Percentiles rank a stretch among this genome's conserved stretches.
Conservation (phyloP, 2,888 invertebrate genomes). For the Enchytraeus crypticus region DNA sequence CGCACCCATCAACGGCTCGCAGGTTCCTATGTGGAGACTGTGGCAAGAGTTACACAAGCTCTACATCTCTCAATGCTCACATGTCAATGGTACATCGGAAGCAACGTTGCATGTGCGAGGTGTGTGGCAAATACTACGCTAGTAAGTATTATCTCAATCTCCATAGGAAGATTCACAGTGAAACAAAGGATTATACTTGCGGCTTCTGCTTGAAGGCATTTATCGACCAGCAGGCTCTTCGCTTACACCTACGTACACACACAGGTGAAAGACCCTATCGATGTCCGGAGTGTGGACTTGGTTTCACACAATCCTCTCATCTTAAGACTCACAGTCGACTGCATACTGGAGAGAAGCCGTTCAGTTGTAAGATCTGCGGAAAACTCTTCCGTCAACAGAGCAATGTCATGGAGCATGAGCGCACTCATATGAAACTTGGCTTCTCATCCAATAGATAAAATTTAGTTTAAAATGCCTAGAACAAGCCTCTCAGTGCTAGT, state of each 20-base stretch:
- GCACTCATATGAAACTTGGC: conserved; percentile 10
- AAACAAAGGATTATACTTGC: conserved; percentile 10
- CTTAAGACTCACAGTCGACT: conserved; percentile 13
- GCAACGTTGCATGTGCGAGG: not conserved
- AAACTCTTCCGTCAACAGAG: conserved; percentile 15
- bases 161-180: conserved; percentile 13
- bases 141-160: conserved; percentile 6
- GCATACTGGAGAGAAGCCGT: conserved; percentile 17
- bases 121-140: not conserved
- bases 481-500: too few relatives aligned
- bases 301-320: conserved; percentile 13
- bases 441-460: too few relatives aligned
- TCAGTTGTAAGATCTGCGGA: conserved; percentile 10
- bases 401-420: conserved; percentile 13
- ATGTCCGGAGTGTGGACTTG: conserved; percentile 1
- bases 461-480: too few relatives aligned
- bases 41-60: not conserved
- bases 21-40: not conserved
- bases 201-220: conserved; percentile 13
- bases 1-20: too few relatives aligned
- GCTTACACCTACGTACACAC: conserved; percentile 17
- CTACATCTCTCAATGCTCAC: not conserved
- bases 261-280: conserved; percentile 14
- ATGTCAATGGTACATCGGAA: not conserved
- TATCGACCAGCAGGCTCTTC: conserved; percentile 14